Conservation (phyloP, 2,888 invertebrate species). For the Cheilosia impressa region DNA sequence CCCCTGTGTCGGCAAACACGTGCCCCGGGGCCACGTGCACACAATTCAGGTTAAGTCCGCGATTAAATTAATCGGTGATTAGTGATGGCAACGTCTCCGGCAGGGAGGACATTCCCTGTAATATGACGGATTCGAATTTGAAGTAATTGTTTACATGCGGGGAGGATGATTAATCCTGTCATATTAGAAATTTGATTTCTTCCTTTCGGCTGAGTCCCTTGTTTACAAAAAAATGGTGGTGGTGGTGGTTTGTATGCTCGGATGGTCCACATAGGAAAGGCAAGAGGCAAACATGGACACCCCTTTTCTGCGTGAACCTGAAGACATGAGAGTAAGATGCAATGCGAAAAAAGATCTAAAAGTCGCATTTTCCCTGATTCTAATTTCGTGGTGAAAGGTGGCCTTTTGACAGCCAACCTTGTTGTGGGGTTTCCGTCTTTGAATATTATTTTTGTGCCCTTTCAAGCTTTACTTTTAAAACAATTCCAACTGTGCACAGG, state of each 20-base stretch:
- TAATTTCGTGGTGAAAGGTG: no score
- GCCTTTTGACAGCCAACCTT: no score
- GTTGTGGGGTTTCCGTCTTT: no score
- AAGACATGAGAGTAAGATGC: no score
- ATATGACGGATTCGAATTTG: slow-evolving; percentile 1
- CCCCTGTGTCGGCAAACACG: slow-evolving; percentile 52
- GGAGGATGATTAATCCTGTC: slow-evolving; percentile 74
- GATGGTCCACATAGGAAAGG: no score
- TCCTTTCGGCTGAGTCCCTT: slow-evolving; percentile 43
- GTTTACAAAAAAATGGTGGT: slow-evolving; percentile 29
- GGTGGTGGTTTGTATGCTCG: not conserved
- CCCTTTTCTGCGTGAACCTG: no score
- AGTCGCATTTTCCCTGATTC: no score
- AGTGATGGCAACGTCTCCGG: slow-evolving; percentile 78
- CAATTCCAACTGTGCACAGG: no score
- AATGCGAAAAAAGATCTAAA: no score
- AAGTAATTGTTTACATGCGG: slow-evolving; percentile 68
- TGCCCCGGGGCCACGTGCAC: slow-evolving; percentile 80
- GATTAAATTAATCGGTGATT: slow-evolving; percentile 84
- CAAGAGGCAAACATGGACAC: no score
- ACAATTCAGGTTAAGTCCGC: slow-evolving; percentile 83
- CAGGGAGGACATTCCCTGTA: not conserved
- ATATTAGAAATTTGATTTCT: slow-evolving; percentile 73
- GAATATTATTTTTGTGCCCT: no score
- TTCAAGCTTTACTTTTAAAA: no score